Conservation (phyloP, 2,797 vertebrate species). For the Leptoclinus maculatus region DNA sequence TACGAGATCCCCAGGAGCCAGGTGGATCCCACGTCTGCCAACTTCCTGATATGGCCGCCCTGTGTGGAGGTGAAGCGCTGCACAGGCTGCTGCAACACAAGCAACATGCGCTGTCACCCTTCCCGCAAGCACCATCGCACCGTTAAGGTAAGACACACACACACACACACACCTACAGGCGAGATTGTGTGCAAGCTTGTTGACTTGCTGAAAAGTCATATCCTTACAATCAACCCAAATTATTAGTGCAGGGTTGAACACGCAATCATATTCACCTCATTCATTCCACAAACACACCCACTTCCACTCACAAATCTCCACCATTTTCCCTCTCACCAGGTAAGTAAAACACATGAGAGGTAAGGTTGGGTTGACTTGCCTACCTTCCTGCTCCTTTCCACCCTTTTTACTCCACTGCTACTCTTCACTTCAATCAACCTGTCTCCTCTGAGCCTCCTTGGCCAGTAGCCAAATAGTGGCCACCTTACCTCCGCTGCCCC, state of each 20-base stretch:
- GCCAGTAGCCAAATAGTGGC: conserved; percentile 33
- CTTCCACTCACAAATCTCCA: conserved; percentile 8
- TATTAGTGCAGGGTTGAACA: background rate
- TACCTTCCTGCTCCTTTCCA: conserved; percentile 15
- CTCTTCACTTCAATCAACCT: conserved; percentile 6
- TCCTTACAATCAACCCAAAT: background rate
- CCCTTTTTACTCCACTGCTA: conserved; percentile 2
- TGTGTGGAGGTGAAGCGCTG: conserved; percentile 97
- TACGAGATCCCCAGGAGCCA: conserved; percentile 97
- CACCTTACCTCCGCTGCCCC: conserved; percentile 19
- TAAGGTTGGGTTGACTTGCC: conserved; percentile 14
- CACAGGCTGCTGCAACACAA: conserved; percentile 92
- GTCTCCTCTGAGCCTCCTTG: conserved; percentile 22
- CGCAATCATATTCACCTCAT: conserved; percentile 5
- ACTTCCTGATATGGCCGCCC: conserved; percentile 97
- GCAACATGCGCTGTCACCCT: conserved; percentile 94
- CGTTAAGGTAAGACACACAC: conserved; percentile 73
- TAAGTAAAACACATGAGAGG: conserved; percentile 48
- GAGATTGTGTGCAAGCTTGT: background rate
- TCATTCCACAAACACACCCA: conserved; percentile 29
- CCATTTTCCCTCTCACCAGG: conserved; percentile 32
- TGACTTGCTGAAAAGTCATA: background rate
- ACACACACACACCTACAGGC: background rate
- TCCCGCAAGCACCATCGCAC: conserved; percentile 84
- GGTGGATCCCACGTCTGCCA: conserved; percentile 95